These are phyloP conservation scores for Scaptodrosophila latifasciaeformis DNA, from an alignment of 2,888 invertebrate genomes.

Conservation along the genomic window DNA sequence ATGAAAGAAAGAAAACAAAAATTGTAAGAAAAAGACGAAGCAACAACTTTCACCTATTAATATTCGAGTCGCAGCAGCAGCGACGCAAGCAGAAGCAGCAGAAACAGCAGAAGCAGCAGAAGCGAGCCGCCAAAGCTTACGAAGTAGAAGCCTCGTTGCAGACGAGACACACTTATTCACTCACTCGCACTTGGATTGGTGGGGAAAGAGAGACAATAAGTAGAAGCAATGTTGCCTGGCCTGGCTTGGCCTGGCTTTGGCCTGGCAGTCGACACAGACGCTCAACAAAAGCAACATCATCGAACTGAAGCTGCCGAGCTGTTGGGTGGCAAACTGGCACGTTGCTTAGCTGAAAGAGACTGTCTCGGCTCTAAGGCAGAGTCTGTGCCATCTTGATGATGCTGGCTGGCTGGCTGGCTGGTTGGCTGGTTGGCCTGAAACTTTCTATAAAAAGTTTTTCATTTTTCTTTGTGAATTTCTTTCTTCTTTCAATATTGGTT, in stretches of 20 bases:
- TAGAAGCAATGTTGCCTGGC: no score
- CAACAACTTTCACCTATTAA: constrained; percentile 74
- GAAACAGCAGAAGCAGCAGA: no score
- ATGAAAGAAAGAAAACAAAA: constrained; percentile 5
- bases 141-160: constrained; percentile 10
- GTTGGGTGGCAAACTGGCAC: constrained; percentile 32
- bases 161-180: not conserved
- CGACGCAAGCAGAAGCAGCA: no score
- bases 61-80: constrained; percentile 69
- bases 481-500: no score
- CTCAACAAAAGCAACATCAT: constrained; percentile 49
- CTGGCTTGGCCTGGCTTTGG: no score
- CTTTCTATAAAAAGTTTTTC: constrained; percentile 38
- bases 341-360: constrained; percentile 14
- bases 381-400: constrained; percentile 27
- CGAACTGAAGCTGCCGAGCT: constrained; percentile 23
- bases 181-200: not conserved
- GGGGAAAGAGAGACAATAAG: constrained; percentile 44
- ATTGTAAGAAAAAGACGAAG: constrained; percentile 33
- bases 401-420: not conserved
- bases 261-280: constrained; percentile 51
- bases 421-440: constrained; percentile 20
- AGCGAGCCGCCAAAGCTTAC: constrained; percentile 41
- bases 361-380: constrained; percentile 12
- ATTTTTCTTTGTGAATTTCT: constrained; percentile 36